These are phyloP conservation scores for Cebus imitator DNA, from an alignment of 2,113 vertebrate species.

Conservation along the genomic window DNA sequence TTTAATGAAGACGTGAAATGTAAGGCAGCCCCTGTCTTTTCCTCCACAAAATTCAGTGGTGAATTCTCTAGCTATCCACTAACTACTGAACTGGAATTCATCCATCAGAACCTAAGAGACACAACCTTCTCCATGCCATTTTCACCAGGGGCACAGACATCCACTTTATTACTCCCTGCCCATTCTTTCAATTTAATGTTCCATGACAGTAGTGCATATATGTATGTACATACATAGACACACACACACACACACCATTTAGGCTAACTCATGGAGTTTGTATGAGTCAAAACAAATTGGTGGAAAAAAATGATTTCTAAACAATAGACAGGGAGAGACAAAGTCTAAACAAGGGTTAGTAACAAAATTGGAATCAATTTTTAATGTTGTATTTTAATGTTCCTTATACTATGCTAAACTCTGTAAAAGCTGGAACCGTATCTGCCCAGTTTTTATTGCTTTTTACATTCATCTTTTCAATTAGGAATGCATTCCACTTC, in stretches of 20 bases:
- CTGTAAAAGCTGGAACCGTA: not conserved
- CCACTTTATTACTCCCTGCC: not conserved
- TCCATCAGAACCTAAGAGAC: not conserved
- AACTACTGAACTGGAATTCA: not conserved
- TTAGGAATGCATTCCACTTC: not conserved
- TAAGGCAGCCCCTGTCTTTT: not conserved
- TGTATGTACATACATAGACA: not conserved
- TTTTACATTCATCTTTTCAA: not conserved
- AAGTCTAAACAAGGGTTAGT: not conserved
- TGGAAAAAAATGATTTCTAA: conserved; percentile 10
- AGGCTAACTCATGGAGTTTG: not conserved
- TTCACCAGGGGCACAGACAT: not conserved
- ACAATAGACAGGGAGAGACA: not conserved
- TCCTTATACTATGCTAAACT: not conserved
- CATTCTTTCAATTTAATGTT: not conserved
- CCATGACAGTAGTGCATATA: not conserved
- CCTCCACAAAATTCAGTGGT: not conserved
- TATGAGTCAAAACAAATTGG: not conserved
- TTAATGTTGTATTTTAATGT: not conserved
- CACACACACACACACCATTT: not conserved
- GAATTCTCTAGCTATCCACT: not conserved
- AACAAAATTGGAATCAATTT: not conserved
- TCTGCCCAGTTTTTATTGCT: not conserved
- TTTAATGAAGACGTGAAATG: not conserved
- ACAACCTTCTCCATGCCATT: not conserved